Conservation (phyloP, 2,888 invertebrate genomes). For the Petrophora chlorosata region DNA sequence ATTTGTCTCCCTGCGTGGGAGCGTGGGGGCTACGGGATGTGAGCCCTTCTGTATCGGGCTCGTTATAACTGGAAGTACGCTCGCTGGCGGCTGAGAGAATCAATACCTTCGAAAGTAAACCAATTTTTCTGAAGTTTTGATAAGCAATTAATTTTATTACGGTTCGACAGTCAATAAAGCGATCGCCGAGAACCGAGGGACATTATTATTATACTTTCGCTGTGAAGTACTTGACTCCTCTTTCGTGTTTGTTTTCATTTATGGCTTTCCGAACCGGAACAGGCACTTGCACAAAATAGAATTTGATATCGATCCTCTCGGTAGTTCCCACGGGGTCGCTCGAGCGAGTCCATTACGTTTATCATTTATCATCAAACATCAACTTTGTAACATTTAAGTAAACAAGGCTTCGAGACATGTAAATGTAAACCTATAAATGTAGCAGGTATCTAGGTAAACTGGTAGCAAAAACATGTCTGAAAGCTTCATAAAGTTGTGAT, state of each 20-base stretch:
- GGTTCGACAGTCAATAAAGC: conserved; percentile 11
- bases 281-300: not conserved
- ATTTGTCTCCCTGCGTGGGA: no score
- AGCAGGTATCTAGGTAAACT: no score
- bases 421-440: no score
- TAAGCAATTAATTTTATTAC: conserved; percentile 19
- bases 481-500: no score
- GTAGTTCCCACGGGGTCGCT: no score
- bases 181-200: not conserved
- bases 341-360: no score
- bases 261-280: not conserved
- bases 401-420: no score
- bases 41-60: no score
- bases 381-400: no score
- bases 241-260: conserved; percentile 6
- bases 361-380: no score
- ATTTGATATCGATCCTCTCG: not conserved
- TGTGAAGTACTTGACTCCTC: conserved; percentile 1
- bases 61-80: not conserved
- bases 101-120: conserved; percentile 6
- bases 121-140: conserved; percentile 19
- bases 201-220: not conserved
- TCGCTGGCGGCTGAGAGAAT: not conserved
- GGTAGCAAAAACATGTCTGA: no score
- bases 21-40: no score